Percentiles rank a stretch among this genome's conserved stretches.
phyloP scores from a whole-genome alignment of 2,113 vertebrate genomes.

The Colinus virginianus region DNA sequence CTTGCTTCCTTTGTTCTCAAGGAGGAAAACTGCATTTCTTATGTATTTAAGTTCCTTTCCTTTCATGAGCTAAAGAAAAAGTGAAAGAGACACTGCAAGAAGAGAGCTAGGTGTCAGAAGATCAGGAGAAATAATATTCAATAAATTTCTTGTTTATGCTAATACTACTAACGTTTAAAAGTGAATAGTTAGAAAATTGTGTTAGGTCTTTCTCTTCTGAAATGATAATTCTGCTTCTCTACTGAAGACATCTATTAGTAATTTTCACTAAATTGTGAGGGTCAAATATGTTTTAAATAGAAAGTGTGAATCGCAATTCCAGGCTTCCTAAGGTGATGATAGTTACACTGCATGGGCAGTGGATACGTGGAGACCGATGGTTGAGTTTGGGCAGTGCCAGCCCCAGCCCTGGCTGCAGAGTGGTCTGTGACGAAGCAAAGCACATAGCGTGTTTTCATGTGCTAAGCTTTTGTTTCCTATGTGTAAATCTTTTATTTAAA shows the following conservation, averaged over 20 bases:
- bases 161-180: slow-evolving; percentile 33
- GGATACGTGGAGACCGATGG: neutral
- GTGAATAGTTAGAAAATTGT: neutral
- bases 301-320: neutral
- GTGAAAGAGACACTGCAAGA: neutral
- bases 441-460: too few relatives aligned
- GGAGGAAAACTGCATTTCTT: neutral
- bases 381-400: neutral
- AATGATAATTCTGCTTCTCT: neutral
- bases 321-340: rapidly evolving
- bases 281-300: neutral
- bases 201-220: neutral
- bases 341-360: neutral
- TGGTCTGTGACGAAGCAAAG: neutral
- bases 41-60: neutral
- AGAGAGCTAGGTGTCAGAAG: neutral
- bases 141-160: slow-evolving; percentile 29
- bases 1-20: neutral
- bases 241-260: neutral
- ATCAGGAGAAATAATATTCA: neutral
- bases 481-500: neutral
- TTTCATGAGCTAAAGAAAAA: neutral
- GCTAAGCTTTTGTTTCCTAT: neutral
- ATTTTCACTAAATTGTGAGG: neutral
- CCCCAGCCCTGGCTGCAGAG: neutral